Evolutionary conservation across 1,140 invertebrate genomes (phyloP), one percentile per base, ranked within the genome.

Genomic region (Solen grandis): DNA sequence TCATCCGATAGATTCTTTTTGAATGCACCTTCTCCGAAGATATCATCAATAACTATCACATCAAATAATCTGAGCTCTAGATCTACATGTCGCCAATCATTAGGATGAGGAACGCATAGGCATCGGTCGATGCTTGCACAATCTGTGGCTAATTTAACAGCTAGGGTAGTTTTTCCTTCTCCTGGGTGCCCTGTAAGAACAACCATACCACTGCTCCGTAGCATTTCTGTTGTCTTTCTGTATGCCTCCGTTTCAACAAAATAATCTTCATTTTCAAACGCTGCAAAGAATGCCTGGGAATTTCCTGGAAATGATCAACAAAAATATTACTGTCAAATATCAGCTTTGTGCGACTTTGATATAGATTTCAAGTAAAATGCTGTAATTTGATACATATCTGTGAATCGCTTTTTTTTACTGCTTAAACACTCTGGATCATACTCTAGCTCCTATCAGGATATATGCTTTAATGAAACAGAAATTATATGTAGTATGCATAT

Each of bases 131-230:
- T 14, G 4, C 55, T 16, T 10, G 22, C 66, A 10, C 27, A 2
- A n/a, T 31, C 5, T 16, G 66, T n/a, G 19, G 74, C 74, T 38
- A 76, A 35, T 25, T 36, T 46, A 4, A 63, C 74, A 50, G 74
- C 74, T 63, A 76, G 65, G 1, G 74, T 55, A 19, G 74, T 76
- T 76, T 76, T 76, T 8, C 74, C 74, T 55, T 76, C 74, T 5
- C 74, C 74, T 5, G 74, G 74, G 66, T 76, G 38, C 5, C 74
- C 74, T 22, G 74, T 76, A 1, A 76, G 10, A 8, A 76, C 19
- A 0, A 76, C 50, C 13, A 54, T 54, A 0, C 29, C 1, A 27
- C 57, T 76, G 13, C 66, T 52, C 14, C 36, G n/a, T 16, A 76
- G 19, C 19, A 55, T 36, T 36, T 2, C 25, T 13, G n/a, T 63